phyloP scores from a whole-genome alignment of 2,797 vertebrate genomes.

The Notamacropus eugenii region DNA sequence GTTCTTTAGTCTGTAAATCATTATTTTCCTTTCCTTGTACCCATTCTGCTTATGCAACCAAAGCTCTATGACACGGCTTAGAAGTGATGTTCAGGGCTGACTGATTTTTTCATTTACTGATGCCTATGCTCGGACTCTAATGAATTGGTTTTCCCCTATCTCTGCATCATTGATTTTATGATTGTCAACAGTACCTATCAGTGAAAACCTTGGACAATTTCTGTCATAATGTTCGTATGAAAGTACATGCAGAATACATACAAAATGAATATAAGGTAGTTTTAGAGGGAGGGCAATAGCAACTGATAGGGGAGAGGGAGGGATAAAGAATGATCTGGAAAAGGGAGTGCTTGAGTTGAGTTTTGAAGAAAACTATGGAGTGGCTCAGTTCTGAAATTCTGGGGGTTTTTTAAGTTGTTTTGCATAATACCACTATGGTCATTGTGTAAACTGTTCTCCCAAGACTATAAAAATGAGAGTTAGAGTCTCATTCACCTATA shows the following conservation, averaged over 20 bases:
- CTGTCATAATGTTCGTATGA: not conserved
- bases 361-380: not conserved
- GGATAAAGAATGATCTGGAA: not conserved
- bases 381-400: not conserved
- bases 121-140: not conserved
- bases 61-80: not conserved
- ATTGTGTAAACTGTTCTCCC: not conserved
- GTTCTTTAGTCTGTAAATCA: not conserved
- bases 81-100: not conserved
- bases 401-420: not conserved
- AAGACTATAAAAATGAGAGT: not conserved
- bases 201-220: not conserved
- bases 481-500: not conserved
- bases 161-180: not conserved
- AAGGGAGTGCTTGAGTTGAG: not conserved
- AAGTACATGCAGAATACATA: not conserved
- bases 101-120: not conserved
- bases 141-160: not conserved
- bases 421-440: not conserved
- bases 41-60: not conserved
- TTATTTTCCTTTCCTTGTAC: not conserved
- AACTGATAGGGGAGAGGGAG: not conserved
- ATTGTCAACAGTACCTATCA: not conserved
- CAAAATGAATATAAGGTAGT: not conserved
- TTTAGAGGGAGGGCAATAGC: not conserved